Percentiles rank a stretch among this genome's conserved stretches.
phyloP scores from a whole-genome alignment of 1,140 invertebrate species.

The Cotesia typhae region DNA sequence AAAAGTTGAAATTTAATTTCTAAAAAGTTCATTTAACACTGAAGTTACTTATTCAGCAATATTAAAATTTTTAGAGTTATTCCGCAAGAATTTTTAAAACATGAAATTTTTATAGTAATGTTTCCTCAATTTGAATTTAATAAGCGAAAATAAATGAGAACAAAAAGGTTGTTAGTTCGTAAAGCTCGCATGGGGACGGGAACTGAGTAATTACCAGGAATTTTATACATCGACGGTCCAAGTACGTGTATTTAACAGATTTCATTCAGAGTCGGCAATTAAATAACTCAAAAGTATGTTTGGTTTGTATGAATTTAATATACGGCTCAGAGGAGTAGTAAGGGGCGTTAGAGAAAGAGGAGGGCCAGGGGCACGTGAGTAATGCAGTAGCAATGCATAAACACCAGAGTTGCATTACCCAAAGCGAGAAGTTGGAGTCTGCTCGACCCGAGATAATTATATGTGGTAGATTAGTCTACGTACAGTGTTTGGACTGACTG shows the following conservation, averaged over 20 bases:
- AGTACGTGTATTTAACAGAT: conserved; percentile 26
- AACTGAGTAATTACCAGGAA: conserved; percentile 12
- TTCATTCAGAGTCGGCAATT: conserved; percentile 26
- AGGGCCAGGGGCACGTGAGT: conserved; percentile 20
- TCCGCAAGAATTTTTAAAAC: background rate
- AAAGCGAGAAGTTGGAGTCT: conserved; percentile 14
- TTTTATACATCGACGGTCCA: conserved; percentile 4
- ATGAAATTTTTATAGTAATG: background rate
- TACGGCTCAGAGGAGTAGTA: background rate
- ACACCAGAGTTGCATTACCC: conserved; percentile 1
- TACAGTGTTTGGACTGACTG: background rate
- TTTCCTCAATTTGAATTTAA: background rate
- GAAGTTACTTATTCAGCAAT: no score
- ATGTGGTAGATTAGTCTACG: conserved; percentile 30
- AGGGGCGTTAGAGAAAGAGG: conserved; percentile 15
- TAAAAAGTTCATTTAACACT: no score
- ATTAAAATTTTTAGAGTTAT: no score
- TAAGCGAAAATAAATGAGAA: conserved; percentile 3
- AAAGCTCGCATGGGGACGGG: background rate
- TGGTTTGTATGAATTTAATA: no score
- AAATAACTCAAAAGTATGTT: conserved; percentile 26
- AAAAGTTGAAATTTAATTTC: no score
- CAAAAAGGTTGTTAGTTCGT: background rate
- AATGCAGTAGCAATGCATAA: conserved; percentile 13
- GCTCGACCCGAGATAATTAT: conserved; percentile 28